phyloP scores from a whole-genome alignment of 2,797 vertebrate species.

The Cuniculus paca region DNA sequence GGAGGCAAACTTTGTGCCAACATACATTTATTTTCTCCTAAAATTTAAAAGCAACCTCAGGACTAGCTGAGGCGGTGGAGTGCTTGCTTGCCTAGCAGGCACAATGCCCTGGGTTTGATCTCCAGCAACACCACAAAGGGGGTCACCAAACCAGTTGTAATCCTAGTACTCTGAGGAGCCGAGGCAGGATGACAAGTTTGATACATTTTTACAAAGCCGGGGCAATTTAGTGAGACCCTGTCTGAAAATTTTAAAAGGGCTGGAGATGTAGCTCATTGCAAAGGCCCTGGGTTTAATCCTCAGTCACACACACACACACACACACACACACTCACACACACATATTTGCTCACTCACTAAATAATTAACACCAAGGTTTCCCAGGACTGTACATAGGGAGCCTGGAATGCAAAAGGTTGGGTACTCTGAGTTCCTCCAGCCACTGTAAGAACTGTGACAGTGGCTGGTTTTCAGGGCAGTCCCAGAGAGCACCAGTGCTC shows the following conservation, averaged over 20 bases:
- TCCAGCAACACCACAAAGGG: neutral
- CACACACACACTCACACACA: neutral
- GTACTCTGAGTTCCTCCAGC: neutral
- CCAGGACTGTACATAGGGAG: neutral
- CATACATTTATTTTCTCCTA: slow-evolving; percentile 52
- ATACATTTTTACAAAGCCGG: neutral
- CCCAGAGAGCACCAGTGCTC: neutral
- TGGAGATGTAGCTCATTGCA: neutral
- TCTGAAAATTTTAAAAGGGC: neutral
- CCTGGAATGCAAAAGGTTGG: neutral
- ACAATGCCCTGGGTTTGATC: neutral
- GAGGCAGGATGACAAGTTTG: neutral
- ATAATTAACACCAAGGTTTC: neutral
- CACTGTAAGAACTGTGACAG: neutral
- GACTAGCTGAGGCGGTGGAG: neutral
- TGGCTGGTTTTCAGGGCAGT: slow-evolving; percentile 29
- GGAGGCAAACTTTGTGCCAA: slow-evolving; percentile 15
- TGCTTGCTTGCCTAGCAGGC: neutral
- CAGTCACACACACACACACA: neutral
- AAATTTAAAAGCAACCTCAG: slow-evolving; percentile 55
- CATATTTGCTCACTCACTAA: neutral
- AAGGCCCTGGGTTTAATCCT: neutral
- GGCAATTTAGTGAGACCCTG: neutral
- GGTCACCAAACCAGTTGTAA: neutral
- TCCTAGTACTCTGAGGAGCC: neutral